Evolutionary conservation across 2,797 vertebrate species (phyloP).

Genomic region (Glossophaga mutica): DNA sequence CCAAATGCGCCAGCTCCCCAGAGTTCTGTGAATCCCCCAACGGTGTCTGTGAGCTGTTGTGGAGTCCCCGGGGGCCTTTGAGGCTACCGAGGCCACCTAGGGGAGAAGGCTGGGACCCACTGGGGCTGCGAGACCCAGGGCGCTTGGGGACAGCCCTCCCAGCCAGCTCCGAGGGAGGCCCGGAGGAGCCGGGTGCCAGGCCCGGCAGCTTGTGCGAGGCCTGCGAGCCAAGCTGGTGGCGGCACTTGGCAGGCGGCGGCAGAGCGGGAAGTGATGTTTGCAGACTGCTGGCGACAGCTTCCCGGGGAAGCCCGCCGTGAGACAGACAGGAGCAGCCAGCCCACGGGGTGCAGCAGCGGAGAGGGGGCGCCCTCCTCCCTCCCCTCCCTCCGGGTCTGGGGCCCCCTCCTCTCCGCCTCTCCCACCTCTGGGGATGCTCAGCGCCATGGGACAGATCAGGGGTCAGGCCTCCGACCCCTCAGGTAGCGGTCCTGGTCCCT

Average conservation of each 20-base stretch:
- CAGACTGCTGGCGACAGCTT: constrained; percentile 70
- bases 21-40: background rate
- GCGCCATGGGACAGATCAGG: too few species aligned
- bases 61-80: background rate
- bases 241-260: constrained; percentile 70
- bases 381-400: background rate
- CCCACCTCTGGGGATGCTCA: background rate
- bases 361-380: too few species aligned
- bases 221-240: constrained; percentile 65
- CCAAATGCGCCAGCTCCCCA: background rate
- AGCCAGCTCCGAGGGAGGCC: background rate
- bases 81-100: background rate
- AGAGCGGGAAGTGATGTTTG: constrained; percentile 69
- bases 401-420: too few species aligned
- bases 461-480: background rate
- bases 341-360: background rate
- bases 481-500: background rate
- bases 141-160: background rate
- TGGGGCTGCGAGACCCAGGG: background rate
- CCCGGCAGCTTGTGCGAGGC: constrained; percentile 57
- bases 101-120: accelerated
- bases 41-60: accelerated
- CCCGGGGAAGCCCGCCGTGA: constrained; percentile 47
- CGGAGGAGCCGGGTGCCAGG: constrained; percentile 24
- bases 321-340: constrained; percentile 48